Conservation (phyloP, 2,113 vertebrate genomes). For the Hippopotamus amphibius region DNA sequence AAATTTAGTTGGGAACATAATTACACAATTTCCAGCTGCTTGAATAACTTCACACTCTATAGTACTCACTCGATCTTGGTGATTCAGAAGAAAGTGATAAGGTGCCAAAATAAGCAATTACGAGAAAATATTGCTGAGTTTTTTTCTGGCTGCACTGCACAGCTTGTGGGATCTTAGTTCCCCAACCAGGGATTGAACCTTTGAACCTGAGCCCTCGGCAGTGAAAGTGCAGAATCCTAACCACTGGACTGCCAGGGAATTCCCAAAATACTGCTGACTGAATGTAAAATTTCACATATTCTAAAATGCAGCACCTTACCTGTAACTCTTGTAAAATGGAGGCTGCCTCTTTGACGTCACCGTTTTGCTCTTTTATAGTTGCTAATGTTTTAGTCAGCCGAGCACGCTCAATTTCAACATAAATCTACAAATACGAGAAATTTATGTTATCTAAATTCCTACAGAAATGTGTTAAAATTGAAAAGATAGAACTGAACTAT, state of each 20-base stretch:
- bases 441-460: background rate
- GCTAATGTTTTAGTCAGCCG: constrained; percentile 96
- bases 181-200: too few species aligned
- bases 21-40: background rate
- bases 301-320: constrained; percentile 83
- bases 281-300: background rate
- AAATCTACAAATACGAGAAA: constrained; percentile 90
- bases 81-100: constrained; percentile 9
- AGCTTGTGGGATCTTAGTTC: too few species aligned
- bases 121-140: background rate
- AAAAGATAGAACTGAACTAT: background rate
- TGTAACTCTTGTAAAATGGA: constrained; percentile 97
- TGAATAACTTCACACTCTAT: background rate
- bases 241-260: too few species aligned
- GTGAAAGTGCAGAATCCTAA: too few species aligned
- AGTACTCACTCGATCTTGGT: background rate
- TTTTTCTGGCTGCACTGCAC: too few species aligned
- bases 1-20: background rate
- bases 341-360: constrained; percentile 97
- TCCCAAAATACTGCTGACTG: background rate
- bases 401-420: constrained; percentile 98
- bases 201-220: too few species aligned
- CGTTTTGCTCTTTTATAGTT: constrained; percentile 95
- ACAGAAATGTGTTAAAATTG: constrained; percentile 7
- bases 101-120: background rate